Percentiles rank a stretch among this genome's conserved stretches.
phyloP scores from a whole-genome alignment of 2,113 vertebrate genomes.

The Podiceps cristatus region DNA sequence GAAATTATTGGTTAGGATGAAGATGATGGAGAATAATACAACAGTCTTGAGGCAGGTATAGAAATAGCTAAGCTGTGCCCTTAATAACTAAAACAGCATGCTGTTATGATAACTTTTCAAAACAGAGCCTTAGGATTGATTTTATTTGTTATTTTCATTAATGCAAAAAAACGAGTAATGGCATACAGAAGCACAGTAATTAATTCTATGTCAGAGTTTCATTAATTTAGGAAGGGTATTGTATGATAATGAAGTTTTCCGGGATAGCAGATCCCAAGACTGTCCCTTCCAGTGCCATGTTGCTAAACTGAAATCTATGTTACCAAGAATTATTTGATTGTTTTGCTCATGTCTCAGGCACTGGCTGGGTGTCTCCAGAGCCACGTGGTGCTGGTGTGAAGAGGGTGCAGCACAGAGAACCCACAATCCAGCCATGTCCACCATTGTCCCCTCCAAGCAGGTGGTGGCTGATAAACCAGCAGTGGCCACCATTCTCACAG shows the following conservation, averaged over 20 bases:
- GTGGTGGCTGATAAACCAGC: neutral
- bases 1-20: neutral
- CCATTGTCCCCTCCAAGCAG: rapidly evolving
- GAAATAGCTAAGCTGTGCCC: neutral
- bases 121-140: neutral
- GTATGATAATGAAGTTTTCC: neutral
- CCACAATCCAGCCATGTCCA: neutral
- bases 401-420: too few species aligned
- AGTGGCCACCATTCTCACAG: neutral
- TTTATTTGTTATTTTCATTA: neutral
- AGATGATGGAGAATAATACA: neutral
- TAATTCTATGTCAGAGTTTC: neutral
- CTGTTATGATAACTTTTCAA: neutral
- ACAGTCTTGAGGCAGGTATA: neutral
- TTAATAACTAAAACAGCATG: neutral
- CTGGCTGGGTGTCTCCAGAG: neutral
- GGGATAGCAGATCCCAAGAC: neutral
- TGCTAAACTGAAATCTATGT: neutral
- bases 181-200: neutral
- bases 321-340: too few species aligned
- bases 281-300: neutral
- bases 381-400: rapidly evolving
- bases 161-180: neutral
- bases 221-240: neutral
- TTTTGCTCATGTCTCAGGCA: neutral